These are phyloP conservation scores for Elephantulus edwardii DNA, from an alignment of 2,113 vertebrate genomes.

Conservation along the genomic window DNA sequence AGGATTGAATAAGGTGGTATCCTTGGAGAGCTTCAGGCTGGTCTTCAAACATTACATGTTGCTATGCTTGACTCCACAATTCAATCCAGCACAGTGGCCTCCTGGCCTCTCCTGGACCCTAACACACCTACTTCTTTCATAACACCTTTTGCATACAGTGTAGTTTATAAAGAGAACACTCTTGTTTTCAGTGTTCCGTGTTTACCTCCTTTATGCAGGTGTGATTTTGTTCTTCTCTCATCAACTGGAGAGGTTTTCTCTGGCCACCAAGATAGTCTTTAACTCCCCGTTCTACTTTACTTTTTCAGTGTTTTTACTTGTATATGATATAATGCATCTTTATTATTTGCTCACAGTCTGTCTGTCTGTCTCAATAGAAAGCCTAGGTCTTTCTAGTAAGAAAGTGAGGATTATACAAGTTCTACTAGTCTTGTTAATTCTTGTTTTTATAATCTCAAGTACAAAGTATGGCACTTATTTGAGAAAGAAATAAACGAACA, in stretches of 20 bases:
- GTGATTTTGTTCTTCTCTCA: background rate
- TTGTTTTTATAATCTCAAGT: background rate
- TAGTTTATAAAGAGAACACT: background rate
- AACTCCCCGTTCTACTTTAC: background rate
- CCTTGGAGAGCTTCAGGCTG: background rate
- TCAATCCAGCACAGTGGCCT: background rate
- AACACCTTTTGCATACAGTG: background rate
- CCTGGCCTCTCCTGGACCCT: background rate
- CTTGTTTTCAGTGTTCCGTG: background rate
- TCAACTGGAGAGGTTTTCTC: background rate
- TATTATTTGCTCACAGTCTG: background rate
- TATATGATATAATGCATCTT: rapidly evolving
- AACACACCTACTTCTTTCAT: background rate
- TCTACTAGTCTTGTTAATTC: background rate
- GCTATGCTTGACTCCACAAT: background rate
- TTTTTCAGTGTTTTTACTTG: background rate
- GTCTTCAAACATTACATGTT: background rate
- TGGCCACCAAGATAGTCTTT: background rate
- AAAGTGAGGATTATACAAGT: too few relatives aligned
- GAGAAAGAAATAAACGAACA: background rate
- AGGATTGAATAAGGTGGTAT: too few relatives aligned
- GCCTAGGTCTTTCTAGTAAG: background rate
- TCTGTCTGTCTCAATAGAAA: background rate
- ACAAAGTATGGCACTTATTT: background rate
- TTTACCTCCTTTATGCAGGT: background rate